Conservation (phyloP, 2,113 vertebrate species). For the Mus spicilegus region DNA sequence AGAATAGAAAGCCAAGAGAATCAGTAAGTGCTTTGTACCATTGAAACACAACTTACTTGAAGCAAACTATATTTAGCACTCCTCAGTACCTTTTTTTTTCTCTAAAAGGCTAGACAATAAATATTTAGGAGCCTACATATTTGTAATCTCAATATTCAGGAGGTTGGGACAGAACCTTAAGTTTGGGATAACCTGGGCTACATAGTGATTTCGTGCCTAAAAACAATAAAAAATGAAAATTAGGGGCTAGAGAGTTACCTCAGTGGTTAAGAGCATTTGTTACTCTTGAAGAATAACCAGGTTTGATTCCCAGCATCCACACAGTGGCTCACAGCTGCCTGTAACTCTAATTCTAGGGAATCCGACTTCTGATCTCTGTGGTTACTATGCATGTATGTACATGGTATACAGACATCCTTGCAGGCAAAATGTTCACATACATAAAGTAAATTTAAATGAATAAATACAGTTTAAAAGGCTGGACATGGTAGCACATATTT, state of each 20-base stretch:
- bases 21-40: neutral
- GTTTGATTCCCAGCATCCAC: neutral
- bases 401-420: neutral
- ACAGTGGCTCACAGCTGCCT: neutral
- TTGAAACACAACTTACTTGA: neutral
- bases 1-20: constrained; percentile 56
- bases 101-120: neutral
- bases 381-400: neutral
- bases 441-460: neutral
- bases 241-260: neutral
- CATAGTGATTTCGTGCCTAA: neutral
- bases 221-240: neutral
- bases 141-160: neutral
- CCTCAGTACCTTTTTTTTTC: neutral
- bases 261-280: neutral
- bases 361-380: neutral
- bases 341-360: neutral
- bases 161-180: neutral
- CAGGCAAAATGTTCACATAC: neutral
- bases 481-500: neutral
- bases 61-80: neutral
- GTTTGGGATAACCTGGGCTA: neutral
- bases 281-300: neutral
- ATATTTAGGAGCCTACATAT: neutral
- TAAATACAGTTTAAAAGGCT: neutral